Evolutionary conservation across 2,113 vertebrate species (phyloP), one percentile per base, ranked within the genome.

Genomic region (Pteronura brasiliensis): DNA sequence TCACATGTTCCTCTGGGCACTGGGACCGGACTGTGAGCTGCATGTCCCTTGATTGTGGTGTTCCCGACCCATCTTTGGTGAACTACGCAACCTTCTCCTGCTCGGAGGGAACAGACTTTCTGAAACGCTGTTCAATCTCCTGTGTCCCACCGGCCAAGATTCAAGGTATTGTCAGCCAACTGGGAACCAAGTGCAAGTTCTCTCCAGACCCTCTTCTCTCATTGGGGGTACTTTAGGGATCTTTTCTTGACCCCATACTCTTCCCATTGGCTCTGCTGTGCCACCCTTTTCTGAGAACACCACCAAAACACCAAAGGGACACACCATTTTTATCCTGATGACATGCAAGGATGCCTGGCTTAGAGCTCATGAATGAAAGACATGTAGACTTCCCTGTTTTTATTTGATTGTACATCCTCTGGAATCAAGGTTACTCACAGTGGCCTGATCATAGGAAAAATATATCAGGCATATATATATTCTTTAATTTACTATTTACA

Each of bases 91-190:
- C 98, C 74, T 99, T 99, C 97, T 99, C 98, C 80, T 99, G 99
- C 95, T 98, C 99, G 0, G 95, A 97, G 90, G 99, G 99, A 39
- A 99, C 99, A 4, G 98, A 96, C 4, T 99, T 99, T 92, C 98
- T 99, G 82, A 99, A 99, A 98, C 99, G 98, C 63, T 99, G 99
- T 87, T 99, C 98, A 25, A 99, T 99, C 96, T 98, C 99, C 88
- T 99, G 99, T 97, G 98, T 99, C n/a, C 97, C 99, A n/a, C 99
- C 99, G 44, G 99, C 99, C 84, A 99, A 99, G 95, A 99, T 99
- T 80, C 99, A 99, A 99, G 99, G 99, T 99, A 99, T 0, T 1
- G 25, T 95, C 34, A n/a, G 7, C 67, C 34, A 3, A 0, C 59
- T 2, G 1, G 65, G 18, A 42, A 0, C 6, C 12, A 36, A 21